These are phyloP conservation scores for Boloria selene DNA, from an alignment of 2,888 invertebrate genomes.

Conservation along the genomic window DNA sequence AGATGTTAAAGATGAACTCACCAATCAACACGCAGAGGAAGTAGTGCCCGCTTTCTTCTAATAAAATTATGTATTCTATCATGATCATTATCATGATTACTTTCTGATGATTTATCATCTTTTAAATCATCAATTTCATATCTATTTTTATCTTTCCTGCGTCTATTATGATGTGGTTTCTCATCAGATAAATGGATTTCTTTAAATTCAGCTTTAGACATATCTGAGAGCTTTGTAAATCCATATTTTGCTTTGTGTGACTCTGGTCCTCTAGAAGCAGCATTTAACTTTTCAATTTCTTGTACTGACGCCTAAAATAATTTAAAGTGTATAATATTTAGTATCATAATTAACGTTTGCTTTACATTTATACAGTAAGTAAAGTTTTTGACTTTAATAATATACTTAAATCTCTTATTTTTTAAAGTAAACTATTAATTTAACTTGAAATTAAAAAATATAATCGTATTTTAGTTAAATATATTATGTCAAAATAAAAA, in stretches of 20 bases:
- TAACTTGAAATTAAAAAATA: too few relatives aligned
- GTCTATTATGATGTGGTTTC: slow-evolving; percentile 40
- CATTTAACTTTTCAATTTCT: slow-evolving; percentile 75
- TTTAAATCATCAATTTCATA: slow-evolving; percentile 41
- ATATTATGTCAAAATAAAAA: too few relatives aligned
- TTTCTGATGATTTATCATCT: slow-evolving; percentile 2
- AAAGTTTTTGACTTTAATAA: too few relatives aligned
- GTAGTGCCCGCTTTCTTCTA: slow-evolving; percentile 57
- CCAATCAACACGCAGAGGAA: slow-evolving; percentile 83
- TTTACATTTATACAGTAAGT: too few relatives aligned
- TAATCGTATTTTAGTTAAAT: too few relatives aligned
- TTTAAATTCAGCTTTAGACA: slow-evolving; percentile 83
- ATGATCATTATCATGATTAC: slow-evolving; percentile 21
- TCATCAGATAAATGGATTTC: slow-evolving; percentile 74
- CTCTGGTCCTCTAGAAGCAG: slow-evolving; percentile 62
- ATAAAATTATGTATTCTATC: slow-evolving; percentile 46
- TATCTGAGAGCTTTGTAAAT: slow-evolving; percentile 83
- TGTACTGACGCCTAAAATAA: slow-evolving; percentile 69
- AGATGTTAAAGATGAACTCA: slow-evolving; percentile 50
- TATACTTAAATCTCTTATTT: too few relatives aligned
- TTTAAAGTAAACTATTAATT: too few relatives aligned
- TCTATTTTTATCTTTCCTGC: slow-evolving; percentile 55
- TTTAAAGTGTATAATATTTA: too few relatives aligned
- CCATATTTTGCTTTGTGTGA: slow-evolving; percentile 79
- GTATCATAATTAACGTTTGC: too few relatives aligned